Conservation (phyloP, 2,888 invertebrate genomes). For the Athripsodes cinereus region DNA sequence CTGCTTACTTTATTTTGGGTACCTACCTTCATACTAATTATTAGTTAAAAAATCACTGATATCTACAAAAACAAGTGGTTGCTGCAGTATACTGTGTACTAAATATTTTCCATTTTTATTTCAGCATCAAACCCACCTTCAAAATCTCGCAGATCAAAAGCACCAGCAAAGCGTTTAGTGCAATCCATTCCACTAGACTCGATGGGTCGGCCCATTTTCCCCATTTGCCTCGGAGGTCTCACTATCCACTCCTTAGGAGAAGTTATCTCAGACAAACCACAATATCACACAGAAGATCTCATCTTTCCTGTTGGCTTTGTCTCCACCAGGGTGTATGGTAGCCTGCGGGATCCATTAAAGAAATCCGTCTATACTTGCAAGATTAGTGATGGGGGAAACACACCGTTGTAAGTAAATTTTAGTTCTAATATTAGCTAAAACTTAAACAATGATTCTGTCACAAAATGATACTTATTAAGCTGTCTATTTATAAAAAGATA, state of each 20-base stretch:
- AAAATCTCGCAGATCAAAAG: conserved; percentile 28
- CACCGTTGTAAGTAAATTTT: conserved; percentile 51
- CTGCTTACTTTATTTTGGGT: no score
- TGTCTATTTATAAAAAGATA: background rate
- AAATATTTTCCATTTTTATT: no score
- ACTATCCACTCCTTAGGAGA: conserved; percentile 72
- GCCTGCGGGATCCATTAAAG: conserved; percentile 59
- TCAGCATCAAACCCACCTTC: conserved; percentile 28
- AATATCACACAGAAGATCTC: conserved; percentile 64
- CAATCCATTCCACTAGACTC: conserved; percentile 42
- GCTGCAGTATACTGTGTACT: no score
- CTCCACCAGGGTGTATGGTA: conserved; percentile 69
- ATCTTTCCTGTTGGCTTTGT: conserved; percentile 76
- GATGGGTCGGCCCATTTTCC: conserved; percentile 64
- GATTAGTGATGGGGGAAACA: conserved; percentile 64
- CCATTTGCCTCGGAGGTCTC: conserved; percentile 62
- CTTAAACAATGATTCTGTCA: background rate
- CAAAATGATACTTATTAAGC: background rate
- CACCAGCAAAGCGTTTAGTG: conserved; percentile 21
- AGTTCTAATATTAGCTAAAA: background rate
- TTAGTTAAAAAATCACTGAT: no score
- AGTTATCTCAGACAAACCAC: conserved; percentile 59
- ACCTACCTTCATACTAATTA: no score
- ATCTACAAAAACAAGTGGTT: no score
- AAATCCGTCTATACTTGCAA: conserved; percentile 76